Evolutionary conservation across 2,113 vertebrate genomes (phyloP).

Genomic region (Enhydra lutris): DNA sequence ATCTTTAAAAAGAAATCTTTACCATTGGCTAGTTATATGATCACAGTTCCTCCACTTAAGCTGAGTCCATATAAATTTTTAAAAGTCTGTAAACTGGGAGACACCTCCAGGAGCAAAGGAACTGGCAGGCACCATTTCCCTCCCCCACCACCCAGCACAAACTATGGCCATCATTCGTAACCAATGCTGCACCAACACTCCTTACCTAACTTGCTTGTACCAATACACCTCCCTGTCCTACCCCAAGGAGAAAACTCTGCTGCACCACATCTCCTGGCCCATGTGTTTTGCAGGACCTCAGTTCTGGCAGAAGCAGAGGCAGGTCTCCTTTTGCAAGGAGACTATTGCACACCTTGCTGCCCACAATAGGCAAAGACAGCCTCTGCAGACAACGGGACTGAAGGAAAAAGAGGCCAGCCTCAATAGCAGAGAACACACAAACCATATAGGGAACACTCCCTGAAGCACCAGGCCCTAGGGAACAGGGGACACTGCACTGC

Average conservation of each 20-base stretch:
- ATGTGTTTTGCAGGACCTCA: background rate
- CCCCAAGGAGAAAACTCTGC: background rate
- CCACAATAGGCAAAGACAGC: background rate
- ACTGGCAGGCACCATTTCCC: background rate
- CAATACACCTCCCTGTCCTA: background rate
- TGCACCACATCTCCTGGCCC: background rate
- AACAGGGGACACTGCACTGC: background rate
- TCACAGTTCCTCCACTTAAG: background rate
- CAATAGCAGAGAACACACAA: background rate
- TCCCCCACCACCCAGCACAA: background rate
- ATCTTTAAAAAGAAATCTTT: background rate
- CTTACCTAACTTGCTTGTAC: background rate
- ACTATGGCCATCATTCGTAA: background rate
- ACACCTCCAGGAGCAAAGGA: background rate
- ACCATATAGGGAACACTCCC: background rate
- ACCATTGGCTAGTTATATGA: background rate
- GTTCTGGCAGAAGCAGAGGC: background rate
- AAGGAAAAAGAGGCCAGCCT: background rate
- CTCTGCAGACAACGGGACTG: background rate
- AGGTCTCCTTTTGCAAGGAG: background rate
- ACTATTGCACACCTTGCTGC: background rate
- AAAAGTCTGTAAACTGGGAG: background rate
- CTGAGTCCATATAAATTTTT: background rate
- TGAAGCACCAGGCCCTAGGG: background rate
- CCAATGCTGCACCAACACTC: background rate